A percentile compares a stretch with the other conserved stretches of the same genome.
These are phyloP conservation scores for Rhingia campestris DNA, from an alignment of 2,888 invertebrate species.

Conservation along the genomic window DNA sequence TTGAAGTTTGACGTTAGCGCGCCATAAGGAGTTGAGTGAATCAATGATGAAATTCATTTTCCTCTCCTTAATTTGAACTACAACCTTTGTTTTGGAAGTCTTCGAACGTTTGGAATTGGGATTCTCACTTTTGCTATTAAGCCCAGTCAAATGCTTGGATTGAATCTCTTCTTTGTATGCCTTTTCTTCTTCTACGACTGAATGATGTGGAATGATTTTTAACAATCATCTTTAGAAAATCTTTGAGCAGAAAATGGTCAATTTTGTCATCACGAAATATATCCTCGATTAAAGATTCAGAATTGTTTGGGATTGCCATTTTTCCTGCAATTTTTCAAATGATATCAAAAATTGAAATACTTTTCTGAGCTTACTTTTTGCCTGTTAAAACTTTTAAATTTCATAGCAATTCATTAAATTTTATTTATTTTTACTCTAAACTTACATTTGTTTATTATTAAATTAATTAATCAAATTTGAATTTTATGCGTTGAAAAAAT, in stretches of 20 bases:
- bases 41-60: slow-evolving; percentile 32
- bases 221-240: slow-evolving; percentile 35
- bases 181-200: neutral
- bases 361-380: too few relatives aligned
- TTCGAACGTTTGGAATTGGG: slow-evolving; percentile 3
- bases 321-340: neutral
- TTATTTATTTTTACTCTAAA: too few relatives aligned
- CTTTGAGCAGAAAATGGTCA: slow-evolving; percentile 11
- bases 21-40: neutral
- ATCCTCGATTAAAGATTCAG: slow-evolving; percentile 13
- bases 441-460: too few relatives aligned
- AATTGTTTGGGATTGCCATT: neutral
- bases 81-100: slow-evolving; percentile 23
- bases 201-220: neutral
- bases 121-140: slow-evolving; percentile 31
- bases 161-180: neutral
- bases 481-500: too few relatives aligned
- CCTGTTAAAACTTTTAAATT: too few relatives aligned
- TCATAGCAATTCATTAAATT: too few relatives aligned
- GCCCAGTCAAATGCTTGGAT: neutral
- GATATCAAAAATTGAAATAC: too few relatives aligned
- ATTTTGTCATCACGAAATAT: slow-evolving; percentile 35
- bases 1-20: neutral
- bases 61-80: slow-evolving; percentile 34
- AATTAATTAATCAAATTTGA: too few relatives aligned